Evolutionary conservation across 2,113 vertebrate genomes (phyloP).

Genomic region (Solea solea): DNA sequence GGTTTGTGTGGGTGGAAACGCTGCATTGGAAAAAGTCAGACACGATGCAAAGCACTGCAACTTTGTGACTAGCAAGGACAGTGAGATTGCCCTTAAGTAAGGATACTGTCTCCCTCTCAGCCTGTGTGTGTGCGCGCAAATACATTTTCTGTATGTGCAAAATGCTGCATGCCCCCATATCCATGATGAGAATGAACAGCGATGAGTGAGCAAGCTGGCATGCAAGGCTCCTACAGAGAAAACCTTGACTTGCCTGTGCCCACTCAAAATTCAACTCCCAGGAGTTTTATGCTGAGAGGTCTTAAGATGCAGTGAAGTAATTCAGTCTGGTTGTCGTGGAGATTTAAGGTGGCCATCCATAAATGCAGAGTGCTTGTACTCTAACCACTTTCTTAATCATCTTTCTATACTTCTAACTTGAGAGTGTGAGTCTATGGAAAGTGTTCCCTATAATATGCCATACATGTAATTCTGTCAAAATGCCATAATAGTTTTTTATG

Average conservation of each 20-base stretch:
- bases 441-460: conserved; percentile 1
- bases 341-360: conserved; percentile 25
- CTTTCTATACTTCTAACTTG: conserved; percentile 1
- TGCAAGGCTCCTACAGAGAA: conserved; percentile 48
- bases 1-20: conserved; percentile 17
- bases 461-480: neutral
- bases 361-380: conserved; percentile 14
- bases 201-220: conserved; percentile 55
- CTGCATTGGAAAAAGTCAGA: conserved; percentile 27
- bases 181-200: conserved; percentile 26
- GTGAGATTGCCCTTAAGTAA: conserved; percentile 16
- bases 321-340: conserved; percentile 36
- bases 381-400: conserved; percentile 25
- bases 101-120: neutral
- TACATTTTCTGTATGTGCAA: conserved; percentile 14
- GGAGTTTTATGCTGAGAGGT: conserved; percentile 52
- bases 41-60: conserved; percentile 21
- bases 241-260: conserved; percentile 68
- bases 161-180: conserved; percentile 23
- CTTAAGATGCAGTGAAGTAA: conserved; percentile 41
- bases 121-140: neutral
- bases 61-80: conserved; percentile 24
- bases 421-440: conserved; percentile 13
- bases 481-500: no score
- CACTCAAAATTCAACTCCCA: conserved; percentile 55